Percentiles rank a stretch among this genome's conserved stretches.
phyloP scores from a whole-genome alignment of 92 coral and sea anemone genomes.

The Porites lobata region DNA sequence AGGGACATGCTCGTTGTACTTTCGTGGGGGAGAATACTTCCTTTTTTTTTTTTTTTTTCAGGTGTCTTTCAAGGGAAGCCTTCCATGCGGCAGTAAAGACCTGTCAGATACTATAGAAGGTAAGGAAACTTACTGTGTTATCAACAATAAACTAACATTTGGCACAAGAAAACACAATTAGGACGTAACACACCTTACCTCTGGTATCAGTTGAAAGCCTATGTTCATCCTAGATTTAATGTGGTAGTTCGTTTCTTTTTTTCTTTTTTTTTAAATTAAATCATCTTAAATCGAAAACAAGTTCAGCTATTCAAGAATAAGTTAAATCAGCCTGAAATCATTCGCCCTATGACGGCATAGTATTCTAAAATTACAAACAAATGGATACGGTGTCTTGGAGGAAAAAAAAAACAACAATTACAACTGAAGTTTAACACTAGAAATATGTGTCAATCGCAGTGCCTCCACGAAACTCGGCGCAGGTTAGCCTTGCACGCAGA shows the following conservation, averaged over 20 bases:
- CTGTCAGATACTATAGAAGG: conserved; percentile 11
- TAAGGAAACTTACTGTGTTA: background rate
- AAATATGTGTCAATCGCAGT: conserved; percentile 4
- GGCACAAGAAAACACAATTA: background rate
- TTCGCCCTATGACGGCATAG: background rate
- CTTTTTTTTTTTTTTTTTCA: background rate
- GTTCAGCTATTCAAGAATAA: background rate
- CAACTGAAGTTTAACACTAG: background rate
- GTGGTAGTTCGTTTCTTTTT: background rate
- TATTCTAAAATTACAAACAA: conserved; percentile 1
- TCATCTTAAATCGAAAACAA: background rate
- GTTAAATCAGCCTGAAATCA: background rate
- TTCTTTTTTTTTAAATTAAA: background rate
- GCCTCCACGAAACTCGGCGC: background rate
- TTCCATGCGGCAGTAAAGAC: background rate
- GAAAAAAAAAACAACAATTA: background rate
- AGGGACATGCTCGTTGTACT: conserved; percentile 2
- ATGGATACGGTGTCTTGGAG: background rate
- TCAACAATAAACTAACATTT: background rate
- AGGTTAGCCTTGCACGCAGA: conserved; percentile 6
- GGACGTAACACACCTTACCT: background rate
- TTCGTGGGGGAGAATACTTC: conserved; percentile 8
- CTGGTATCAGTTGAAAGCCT: background rate
- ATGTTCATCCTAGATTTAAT: background rate
- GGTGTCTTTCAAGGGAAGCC: background rate